Evolutionary conservation across 2,888 invertebrate species (phyloP), one percentile per base, ranked within the genome.

Genomic region (Leptinotarsa juncta): DNA sequence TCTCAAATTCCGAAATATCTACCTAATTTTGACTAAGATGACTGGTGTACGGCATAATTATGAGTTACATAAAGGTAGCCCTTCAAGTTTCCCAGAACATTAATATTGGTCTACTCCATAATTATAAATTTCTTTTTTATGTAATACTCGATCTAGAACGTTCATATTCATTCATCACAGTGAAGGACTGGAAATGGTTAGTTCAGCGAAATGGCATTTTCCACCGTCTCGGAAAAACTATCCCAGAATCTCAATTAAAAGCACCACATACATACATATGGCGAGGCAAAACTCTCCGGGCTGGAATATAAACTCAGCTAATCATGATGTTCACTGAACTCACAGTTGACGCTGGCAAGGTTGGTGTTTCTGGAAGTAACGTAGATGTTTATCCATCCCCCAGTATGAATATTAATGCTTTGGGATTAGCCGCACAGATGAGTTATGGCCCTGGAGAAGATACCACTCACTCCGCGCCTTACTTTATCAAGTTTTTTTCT

Each of bases 361-460:
- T 62, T 62, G 62, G 62, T 62, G 62, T 42, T 75, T 80, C 77
- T 79, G 78, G 78, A 78, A 81, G 80, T 81, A 82, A 83, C 80
- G 80, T 81, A 79, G 81, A 80, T 83, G 84, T 83, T 83, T 83
- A 83, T 81, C 80, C 82, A 78, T 77, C 81, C 83, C 77, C 80
- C 79, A 78, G 82, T 85, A 85, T 85, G 85, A 85, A 85, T 85
- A 85, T 85, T 85, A 85, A 85, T 85, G 84, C 81, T 77, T 76
- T 77, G 79, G 84, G 85, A 85, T 85, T 85, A 85, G 81, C 80
- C 77, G 77, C 32, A 80, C 81, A 82, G 83, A 84, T 83, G 84
- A 84, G 83, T 81, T 82, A 81, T 82, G 71, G 70, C 75, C 74
- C 78, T 74, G 72, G 72, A 77, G 77, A 57, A 67, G 75, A 75